Evolutionary conservation across 2,888 invertebrate genomes (phyloP).

Genomic region (Helicoverpa assulta): DNA sequence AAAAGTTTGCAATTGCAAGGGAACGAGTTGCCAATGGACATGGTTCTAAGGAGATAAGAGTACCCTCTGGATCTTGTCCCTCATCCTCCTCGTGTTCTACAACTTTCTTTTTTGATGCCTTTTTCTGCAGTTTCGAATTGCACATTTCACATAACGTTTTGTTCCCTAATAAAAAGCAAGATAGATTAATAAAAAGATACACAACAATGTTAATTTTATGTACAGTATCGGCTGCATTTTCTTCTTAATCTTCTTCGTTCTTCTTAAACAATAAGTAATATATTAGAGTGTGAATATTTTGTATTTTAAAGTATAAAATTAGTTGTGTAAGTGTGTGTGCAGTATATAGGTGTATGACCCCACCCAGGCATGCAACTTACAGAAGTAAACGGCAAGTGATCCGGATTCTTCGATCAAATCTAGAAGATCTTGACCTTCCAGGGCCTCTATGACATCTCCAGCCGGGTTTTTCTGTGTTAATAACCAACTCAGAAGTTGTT

Average conservation of each 20-base stretch:
- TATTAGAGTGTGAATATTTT: slow-evolving; percentile 44
- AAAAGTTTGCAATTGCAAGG: slow-evolving; percentile 52
- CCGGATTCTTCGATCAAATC: slow-evolving; percentile 94
- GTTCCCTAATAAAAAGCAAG: slow-evolving; percentile 93
- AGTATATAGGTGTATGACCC: slow-evolving; percentile 60
- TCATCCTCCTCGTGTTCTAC: slow-evolving; percentile 87
- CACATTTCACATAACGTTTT: slow-evolving; percentile 97
- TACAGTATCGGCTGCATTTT: slow-evolving; percentile 16
- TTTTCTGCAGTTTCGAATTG: slow-evolving; percentile 93
- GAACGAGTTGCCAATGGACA: slow-evolving; percentile 51
- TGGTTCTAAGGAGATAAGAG: slow-evolving; percentile 60
- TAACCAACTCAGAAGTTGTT: slow-evolving; percentile 97
- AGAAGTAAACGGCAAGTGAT: slow-evolving; percentile 97
- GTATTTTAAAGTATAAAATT: slow-evolving; percentile 59
- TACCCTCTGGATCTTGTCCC: slow-evolving; percentile 85
- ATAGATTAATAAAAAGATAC: slow-evolving; percentile 67
- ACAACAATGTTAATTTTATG: slow-evolving; percentile 19
- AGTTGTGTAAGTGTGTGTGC: slow-evolving; percentile 66
- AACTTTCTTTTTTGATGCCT: slow-evolving; percentile 91
- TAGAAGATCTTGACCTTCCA: slow-evolving; percentile 94
- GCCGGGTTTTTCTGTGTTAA: slow-evolving; percentile 97
- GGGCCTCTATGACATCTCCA: slow-evolving; percentile 96
- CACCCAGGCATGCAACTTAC: slow-evolving; percentile 91
- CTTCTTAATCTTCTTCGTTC: slow-evolving; percentile 13
- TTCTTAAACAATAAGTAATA: slow-evolving; percentile 23